Base-by-base conservation (phyloP, 2,113 vertebrate genomes). In the Oenanthe oenanthe region DNA sequence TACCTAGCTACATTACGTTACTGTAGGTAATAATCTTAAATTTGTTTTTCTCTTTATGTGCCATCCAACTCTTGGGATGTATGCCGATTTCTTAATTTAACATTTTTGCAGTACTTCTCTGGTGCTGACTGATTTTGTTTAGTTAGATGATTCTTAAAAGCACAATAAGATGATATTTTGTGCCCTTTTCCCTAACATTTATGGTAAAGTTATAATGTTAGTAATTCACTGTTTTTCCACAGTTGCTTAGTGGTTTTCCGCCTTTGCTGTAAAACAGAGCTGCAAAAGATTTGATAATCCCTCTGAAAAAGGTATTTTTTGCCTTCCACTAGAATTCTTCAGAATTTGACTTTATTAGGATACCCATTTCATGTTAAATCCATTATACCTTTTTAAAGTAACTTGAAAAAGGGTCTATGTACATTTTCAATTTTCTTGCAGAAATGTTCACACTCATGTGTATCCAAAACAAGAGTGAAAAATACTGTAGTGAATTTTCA, bases 261-360 rank as follows among this genome's bases (percentile, higher is more conserved):
- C 14, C 78, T 96, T 53, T 83, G 17, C 22, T 47, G 12, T 45
- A 89, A 86, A 26, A 79, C 9, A 67, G 60, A 51, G 5, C 11
- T 60, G 17, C 16, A 84, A 62, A 92, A 92, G 42, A 67, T 75
- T 91, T 91, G 45, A 90, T 95, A 94, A 88, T 68, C 84, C 66
- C 67, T 91, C 63, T 88, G 88, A 92, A 93, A 85, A 85, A 85
- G 10, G 36, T 77, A 48, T 88, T 81, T 96, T 96, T 92, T 61
- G 34, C 42, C 82, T 94, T 96, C 88, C 66, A 85, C 92, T 96
- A 81, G 36, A 72, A 82, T 94, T 95, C 54, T 88, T 92, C 43
- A 74, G 73, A 77, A 22, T 89, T 88, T 29, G 29, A 87, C 74
- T 10, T 92, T 65, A 71, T 95, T 95, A 68, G 63, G 77, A 79